phyloP scores from a whole-genome alignment of 1,140 invertebrate genomes.

The Cephus cinctus region DNA sequence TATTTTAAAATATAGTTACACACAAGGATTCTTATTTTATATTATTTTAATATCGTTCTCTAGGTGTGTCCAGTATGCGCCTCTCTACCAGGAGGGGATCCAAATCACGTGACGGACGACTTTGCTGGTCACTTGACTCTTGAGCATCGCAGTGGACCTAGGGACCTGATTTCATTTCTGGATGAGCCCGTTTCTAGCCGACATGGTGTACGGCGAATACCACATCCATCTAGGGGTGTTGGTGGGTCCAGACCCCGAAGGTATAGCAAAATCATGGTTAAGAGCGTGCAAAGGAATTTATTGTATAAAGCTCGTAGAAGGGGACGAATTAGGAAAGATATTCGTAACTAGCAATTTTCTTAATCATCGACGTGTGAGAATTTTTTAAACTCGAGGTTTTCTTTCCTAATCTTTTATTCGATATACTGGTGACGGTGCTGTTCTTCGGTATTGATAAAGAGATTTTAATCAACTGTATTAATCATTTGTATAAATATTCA shows the following conservation, averaged over 20 bases:
- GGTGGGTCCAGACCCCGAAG: conserved; percentile 72
- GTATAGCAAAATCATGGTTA: no score
- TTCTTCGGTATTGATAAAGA: background rate
- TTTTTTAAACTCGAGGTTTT: no score
- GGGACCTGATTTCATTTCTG: conserved; percentile 85
- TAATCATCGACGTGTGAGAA: no score
- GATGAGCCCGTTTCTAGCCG: conserved; percentile 83
- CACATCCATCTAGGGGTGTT: conserved; percentile 75
- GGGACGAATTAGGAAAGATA: no score
- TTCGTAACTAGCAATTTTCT: no score
- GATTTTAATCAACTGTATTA: background rate
- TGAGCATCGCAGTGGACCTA: conserved; percentile 86
- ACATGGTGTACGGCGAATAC: conserved; percentile 82
- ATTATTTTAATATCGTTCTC: conserved; percentile 13
- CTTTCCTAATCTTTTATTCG: no score
- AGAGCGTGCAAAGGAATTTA: no score
- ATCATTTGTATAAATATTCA: background rate
- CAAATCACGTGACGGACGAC: conserved; percentile 96
- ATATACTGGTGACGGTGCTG: background rate
- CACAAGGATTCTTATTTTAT: background rate
- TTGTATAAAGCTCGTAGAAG: no score
- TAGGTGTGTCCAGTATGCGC: conserved; percentile 96
- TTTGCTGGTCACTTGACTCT: conserved; percentile 93
- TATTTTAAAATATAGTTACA: conserved; percentile 7
- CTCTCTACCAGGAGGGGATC: conserved; percentile 91